A percentile compares a stretch with the other conserved stretches of the same genome.
Evolutionary conservation across 2,888 invertebrate species (phyloP).

Genomic region (Fabriciana adippe): DNA sequence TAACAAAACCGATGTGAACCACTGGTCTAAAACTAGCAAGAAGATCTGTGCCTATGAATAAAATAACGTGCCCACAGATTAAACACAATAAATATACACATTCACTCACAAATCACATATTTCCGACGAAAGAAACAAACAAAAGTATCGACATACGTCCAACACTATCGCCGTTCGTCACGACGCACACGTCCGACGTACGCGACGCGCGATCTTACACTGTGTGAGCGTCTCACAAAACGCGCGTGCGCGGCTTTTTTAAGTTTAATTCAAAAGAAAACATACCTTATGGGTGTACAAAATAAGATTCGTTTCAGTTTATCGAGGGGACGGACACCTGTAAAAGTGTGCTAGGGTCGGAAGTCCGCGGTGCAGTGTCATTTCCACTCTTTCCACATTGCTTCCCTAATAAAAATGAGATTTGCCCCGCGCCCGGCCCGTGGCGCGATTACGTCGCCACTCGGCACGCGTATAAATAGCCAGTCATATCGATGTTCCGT

Average conservation of each 20-base stretch:
- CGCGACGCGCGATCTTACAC: constrained; percentile 58
- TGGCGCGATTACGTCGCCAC: constrained; percentile 44
- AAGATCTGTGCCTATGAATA: too few species aligned
- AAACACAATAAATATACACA: neutral
- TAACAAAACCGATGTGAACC: too few species aligned
- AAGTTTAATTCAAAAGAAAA: constrained; percentile 45
- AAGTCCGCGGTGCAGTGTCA: constrained; percentile 79
- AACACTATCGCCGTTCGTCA: constrained; percentile 51
- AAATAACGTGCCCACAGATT: too few species aligned
- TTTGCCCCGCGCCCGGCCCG: constrained; percentile 54
- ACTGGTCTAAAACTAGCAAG: too few species aligned
- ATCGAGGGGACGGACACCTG: constrained; percentile 65
- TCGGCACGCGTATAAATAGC: constrained; percentile 40
- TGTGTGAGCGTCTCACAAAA: constrained; percentile 49
- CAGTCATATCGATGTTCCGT: constrained; percentile 35
- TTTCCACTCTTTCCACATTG: constrained; percentile 76
- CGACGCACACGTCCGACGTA: constrained; percentile 46
- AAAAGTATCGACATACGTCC: constrained; percentile 47
- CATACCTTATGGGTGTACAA: constrained; percentile 40
- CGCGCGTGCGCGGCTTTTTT: constrained; percentile 51
- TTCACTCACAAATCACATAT: constrained; percentile 22
- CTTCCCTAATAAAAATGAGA: constrained; percentile 77
- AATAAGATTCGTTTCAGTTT: constrained; percentile 45
- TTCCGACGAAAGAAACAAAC: constrained; percentile 16
- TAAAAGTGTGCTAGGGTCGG: constrained; percentile 69